Evolutionary conservation across 2,113 vertebrate species (phyloP), one percentile per base, ranked within the genome.

Genomic region (Bostrychus sinensis): DNA sequence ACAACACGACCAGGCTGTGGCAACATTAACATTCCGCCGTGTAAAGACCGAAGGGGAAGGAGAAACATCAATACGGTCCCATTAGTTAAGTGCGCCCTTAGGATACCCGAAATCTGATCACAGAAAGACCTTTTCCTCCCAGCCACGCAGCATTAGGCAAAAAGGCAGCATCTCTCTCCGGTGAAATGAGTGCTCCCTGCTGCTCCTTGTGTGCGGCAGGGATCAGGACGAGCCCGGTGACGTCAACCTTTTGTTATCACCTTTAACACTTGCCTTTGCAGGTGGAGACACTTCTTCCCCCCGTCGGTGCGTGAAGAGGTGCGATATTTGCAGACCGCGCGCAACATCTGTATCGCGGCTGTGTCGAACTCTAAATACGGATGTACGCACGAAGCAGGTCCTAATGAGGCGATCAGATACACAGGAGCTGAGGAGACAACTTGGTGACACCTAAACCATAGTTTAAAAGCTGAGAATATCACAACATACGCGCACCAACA

Each of bases 191-290:
- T 77, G 56, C 81, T 71, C 54, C 45, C 81, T 66, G 14, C 64
- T n/a, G 48, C 48, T 51, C 48, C 48, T 25, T 86, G 88, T 85
- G 88, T 80, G 83, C 81, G 75, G 85, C 90, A 89, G 86, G 45
- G 87, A 91, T 88, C 90, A 89, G 86, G 88, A 91, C 78, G 86
- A 86, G 82, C 73, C 83, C 56, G 73, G 85, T 93, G 91, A 92
- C 91, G 92, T 93, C 90, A 92, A 85, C 88, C 89, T 91, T 92
- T 91, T 93, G 90, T 92, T 92, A 83, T 89, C 87, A 92, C 90
- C 89, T 92, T 90, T 90, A 86, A 87, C 83, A 87, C 83, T 90
- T 80, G 80, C 74, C 73, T 82, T 62, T 72, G 81, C 81, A 86
- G 86, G 83, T 89, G 86, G 68, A 58, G 66, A 73, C 74, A 77